Evolutionary conservation across 2,797 vertebrate genomes (phyloP).

Genomic region (Parotocinclus haroldoi): DNA sequence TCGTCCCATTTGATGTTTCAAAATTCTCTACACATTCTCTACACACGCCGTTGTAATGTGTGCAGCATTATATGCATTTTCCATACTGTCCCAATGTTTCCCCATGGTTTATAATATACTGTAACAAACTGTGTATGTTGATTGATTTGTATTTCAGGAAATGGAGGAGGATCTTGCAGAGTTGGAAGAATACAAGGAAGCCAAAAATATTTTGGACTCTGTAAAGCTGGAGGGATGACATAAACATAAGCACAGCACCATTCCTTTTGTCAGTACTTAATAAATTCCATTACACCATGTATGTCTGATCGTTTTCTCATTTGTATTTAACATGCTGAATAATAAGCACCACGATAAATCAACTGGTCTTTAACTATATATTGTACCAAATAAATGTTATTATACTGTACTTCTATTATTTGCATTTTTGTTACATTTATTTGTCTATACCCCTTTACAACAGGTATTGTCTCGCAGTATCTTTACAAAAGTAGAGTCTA

Average conservation of each 20-base stretch:
- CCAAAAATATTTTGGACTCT: slow-evolving; percentile 80
- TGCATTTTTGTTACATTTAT: too few species aligned
- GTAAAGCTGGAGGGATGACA: slow-evolving; percentile 89
- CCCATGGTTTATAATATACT: too few species aligned
- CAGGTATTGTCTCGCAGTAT: too few species aligned
- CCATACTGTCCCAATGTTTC: too few species aligned
- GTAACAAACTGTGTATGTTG: too few species aligned
- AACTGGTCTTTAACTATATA: slow-evolving; percentile 41
- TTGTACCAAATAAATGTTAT: slow-evolving; percentile 44
- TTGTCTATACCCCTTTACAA: too few species aligned
- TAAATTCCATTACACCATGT: slow-evolving; percentile 47
- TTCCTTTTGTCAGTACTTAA: slow-evolving; percentile 64
- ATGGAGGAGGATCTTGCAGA: slow-evolving; percentile 86
- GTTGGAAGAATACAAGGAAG: slow-evolving; percentile 87
- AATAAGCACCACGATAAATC: slow-evolving; percentile 23
- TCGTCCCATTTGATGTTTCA: too few species aligned
- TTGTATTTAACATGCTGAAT: slow-evolving; percentile 45
- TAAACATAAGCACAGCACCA: slow-evolving; percentile 59
- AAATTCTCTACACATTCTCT: too few species aligned
- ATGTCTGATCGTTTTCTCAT: slow-evolving; percentile 21
- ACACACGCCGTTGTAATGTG: too few species aligned
- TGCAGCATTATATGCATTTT: too few species aligned
- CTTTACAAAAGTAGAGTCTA: too few species aligned
- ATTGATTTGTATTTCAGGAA: slow-evolving; percentile 74
- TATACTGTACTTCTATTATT: too few species aligned